Evolutionary conservation across 1,140 invertebrate genomes (phyloP).

Genomic region (Holcopasites calliopsidis): DNA sequence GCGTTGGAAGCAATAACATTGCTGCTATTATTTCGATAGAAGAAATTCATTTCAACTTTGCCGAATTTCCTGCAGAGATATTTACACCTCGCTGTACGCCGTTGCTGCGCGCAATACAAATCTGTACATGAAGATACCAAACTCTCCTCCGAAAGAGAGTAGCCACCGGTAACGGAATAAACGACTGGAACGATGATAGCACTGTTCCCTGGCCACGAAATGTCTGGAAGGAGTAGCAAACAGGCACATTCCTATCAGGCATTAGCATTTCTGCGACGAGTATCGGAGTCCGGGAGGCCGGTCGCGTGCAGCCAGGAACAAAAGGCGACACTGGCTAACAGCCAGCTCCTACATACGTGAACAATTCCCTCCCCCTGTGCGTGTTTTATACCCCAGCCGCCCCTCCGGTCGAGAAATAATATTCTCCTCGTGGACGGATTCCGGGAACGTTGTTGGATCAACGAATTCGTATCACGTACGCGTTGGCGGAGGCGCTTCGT

Average conservation of each 20-base stretch:
- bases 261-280: conserved; percentile 35
- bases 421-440: conserved; percentile 22
- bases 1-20: too few species aligned
- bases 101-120: too few species aligned
- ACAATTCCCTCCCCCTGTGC: conserved; percentile 2
- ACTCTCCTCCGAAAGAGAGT: too few species aligned
- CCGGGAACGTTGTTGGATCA: conserved; percentile 11
- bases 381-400: conserved; percentile 40
- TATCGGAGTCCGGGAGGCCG: conserved; percentile 36
- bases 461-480: conserved; percentile 62
- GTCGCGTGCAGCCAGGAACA: conserved; percentile 34
- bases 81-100: too few species aligned
- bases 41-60: too few species aligned
- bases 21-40: too few species aligned
- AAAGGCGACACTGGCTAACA: conserved; percentile 34
- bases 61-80: too few species aligned
- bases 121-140: too few species aligned
- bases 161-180: too few species aligned
- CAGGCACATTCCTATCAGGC: conserved; percentile 23
- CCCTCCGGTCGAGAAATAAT: conserved; percentile 43
- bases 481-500: conserved; percentile 42
- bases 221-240: conserved; percentile 17
- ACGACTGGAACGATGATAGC: too few species aligned
- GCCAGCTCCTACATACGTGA: conserved; percentile 28
- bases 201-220: too few species aligned